phyloP scores from a whole-genome alignment of 2,888 invertebrate genomes.

The Craniophora ligustri region DNA sequence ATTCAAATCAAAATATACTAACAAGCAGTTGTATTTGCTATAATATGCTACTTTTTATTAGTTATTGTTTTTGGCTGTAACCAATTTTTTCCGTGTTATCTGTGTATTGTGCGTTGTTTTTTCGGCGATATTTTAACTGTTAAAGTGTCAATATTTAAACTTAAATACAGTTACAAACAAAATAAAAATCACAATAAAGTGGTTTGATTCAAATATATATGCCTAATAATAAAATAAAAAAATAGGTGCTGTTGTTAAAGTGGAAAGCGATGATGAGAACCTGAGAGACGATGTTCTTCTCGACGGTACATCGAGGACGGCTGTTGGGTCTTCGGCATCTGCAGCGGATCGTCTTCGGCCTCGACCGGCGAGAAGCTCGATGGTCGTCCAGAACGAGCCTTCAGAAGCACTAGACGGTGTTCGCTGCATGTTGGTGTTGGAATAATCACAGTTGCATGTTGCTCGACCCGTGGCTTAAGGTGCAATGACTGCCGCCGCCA shows the following conservation, averaged over 20 bases:
- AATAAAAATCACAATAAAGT: neutral
- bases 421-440: constrained; percentile 72
- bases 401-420: constrained; percentile 81
- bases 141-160: no score
- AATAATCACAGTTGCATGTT: constrained; percentile 70
- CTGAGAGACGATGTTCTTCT: constrained; percentile 78
- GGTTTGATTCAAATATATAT: neutral
- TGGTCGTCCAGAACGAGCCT: constrained; percentile 90
- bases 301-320: constrained; percentile 59
- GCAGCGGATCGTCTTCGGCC: constrained; percentile 84
- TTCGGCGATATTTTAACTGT: no score
- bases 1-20: constrained; percentile 21
- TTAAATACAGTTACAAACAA: no score
- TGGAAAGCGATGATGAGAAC: constrained; percentile 57
- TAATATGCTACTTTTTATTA: no score
- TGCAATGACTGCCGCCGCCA: constrained; percentile 85
- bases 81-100: constrained; percentile 11
- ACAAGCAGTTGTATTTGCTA: constrained; percentile 9
- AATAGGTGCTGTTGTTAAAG: neutral
- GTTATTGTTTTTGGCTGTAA: constrained; percentile 10
- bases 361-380: constrained; percentile 88
- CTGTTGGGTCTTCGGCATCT: constrained; percentile 74
- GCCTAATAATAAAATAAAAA: neutral
- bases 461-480: constrained; percentile 73
- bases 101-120: no score